These are phyloP conservation scores for Drosophila engyochracea DNA, from an alignment of 2,888 invertebrate species.

Conservation along the genomic window DNA sequence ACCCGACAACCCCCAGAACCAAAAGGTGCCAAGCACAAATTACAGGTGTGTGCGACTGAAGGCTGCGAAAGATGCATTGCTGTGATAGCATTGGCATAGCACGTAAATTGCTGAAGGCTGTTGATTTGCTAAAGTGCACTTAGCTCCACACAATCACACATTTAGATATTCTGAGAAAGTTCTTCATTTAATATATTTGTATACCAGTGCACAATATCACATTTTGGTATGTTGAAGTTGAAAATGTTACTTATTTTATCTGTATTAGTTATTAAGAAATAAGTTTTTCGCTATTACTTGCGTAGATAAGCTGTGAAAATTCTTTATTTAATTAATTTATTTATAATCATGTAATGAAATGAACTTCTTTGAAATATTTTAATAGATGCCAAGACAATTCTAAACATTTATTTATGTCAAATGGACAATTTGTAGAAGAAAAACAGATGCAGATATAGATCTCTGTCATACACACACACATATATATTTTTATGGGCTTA, in stretches of 20 bases:
- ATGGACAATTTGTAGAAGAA: neutral
- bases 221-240: conserved; percentile 25
- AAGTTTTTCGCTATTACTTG: neutral
- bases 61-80: conserved; percentile 57
- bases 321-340: neutral
- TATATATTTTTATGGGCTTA: neutral
- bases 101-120: conserved; percentile 58
- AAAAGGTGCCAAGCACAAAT: conserved; percentile 58
- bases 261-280: neutral
- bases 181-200: conserved; percentile 2
- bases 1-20: neutral
- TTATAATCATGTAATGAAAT: neutral
- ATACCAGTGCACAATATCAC: conserved; percentile 21
- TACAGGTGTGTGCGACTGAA: conserved; percentile 73
- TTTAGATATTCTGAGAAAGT: conserved; percentile 20
- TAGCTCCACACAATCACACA: conserved; percentile 39
- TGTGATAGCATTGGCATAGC: conserved; percentile 63
- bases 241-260: neutral
- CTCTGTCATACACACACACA: too few relatives aligned
- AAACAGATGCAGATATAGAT: neutral
- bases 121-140: conserved; percentile 59
- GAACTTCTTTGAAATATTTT: neutral
- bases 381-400: neutral
- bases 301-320: neutral
- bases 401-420: neutral